Evolutionary conservation across 2,113 vertebrate genomes (phyloP), one percentile per base, ranked within the genome.

Genomic region (Stigmatopora argus): DNA sequence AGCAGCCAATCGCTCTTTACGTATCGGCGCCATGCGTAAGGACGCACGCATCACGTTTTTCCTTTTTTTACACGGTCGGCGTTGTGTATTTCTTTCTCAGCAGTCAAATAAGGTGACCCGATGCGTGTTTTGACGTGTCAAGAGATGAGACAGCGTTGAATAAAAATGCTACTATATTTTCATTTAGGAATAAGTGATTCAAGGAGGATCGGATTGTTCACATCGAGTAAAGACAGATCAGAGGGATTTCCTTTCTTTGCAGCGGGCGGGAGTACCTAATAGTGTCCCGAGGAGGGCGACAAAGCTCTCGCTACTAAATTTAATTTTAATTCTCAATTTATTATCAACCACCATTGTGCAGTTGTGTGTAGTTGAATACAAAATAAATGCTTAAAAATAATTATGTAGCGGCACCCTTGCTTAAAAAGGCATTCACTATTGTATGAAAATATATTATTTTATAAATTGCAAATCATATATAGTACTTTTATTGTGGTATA

Each of bases 1-100:
- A 86, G 73, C 86, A 79, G 83, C 90, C 91, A 91, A 91, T 90
- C 79, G 26, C 66, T 34, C 3, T 12, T 0, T 0, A 13, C 69
- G 49, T 56, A 18, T 26, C 63, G 14, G 17, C 14, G 48, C 13
- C 57, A 70, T 67, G 80, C 77, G 81, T 81, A 73, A 64, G 66
- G 73, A 71, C 82, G 70, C 21, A 17, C 53, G 26, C 53, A 23
- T 56, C 53, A 56, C 53, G 13, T 7, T 17, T 26, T 47, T 47
- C 14, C 11, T 47, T 47, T 51, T 51, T 51, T n/a, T 18, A 23
- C 19, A 23, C 19, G 11, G 51, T 53, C 11, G 19, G 23, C 53
- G 14, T 56, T 56, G 26, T 56, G 26, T 15, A 56, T 56, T 31
- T 31, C 23, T 21, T 55, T 23, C 14, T 19, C 23, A 15, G 21